Evolutionary conservation across 92 coral and sea anemone genomes (phyloP), one percentile per base, ranked within the genome.

Genomic region (Epizoanthus stellaris): DNA sequence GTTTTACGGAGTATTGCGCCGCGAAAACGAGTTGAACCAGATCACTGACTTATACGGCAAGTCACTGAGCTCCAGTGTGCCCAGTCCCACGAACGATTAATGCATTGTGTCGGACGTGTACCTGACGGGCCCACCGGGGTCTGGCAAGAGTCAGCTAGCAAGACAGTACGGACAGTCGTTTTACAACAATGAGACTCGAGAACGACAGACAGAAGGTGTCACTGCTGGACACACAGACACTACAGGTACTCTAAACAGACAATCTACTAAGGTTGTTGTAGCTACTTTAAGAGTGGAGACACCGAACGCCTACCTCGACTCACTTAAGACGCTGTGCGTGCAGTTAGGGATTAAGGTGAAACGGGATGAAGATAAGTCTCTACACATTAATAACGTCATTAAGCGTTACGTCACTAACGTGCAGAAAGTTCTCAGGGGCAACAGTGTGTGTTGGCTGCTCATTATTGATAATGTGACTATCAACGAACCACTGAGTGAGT

Each of bases 41-140:
- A 90, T 94, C 21, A 16, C 85, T 34, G 71, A 76, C 10, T 73
- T 88, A 40, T 94, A 85, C 58, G 52, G 7, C 40, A 60, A 10
- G 30, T 61, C 82, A 39, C 8, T 8, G 10, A 38, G 20, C 21
- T 6, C 45, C 6, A 68, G 54, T 65, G 85, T 85, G 57, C 47
- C 89, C 54, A 83, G 72, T 16, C 71, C 56, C 34, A 49, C 75
- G 9, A 47, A 56, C 19, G 64, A 75, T 20, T 34, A n/a, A 36
- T 59, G 88, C 69, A 85, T 81, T 66, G 98, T 95, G n/a, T 54
- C 81, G 0, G 90, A 85, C 13, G 91, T 95, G 21, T 95, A 85
- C 82, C 73, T 95, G 65, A 94, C 97, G 17, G 98, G 98, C 3
- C 96, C 95, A 5, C 98, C 98, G 15, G 98, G 98, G 4, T 88